Conservation (phyloP, 1,140 invertebrate species). For the Hyphantria cunea region DNA sequence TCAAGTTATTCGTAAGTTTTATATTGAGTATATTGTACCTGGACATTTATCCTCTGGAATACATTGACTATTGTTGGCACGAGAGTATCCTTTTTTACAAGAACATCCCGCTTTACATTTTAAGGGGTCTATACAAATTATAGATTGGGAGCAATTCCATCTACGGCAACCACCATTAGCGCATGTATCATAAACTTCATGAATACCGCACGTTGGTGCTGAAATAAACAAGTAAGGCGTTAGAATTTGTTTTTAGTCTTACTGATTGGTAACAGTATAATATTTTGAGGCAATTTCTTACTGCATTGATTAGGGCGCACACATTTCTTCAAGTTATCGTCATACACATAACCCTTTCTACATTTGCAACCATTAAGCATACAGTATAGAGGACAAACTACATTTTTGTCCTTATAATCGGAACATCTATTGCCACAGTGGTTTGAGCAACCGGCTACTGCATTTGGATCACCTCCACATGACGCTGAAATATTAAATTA, state of each 20-base stretch:
- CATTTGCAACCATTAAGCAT: constrained; percentile 42
- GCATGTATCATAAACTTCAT: too few species aligned
- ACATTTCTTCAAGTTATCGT: constrained; percentile 37
- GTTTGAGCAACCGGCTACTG: too few species aligned
- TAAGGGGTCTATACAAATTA: not conserved
- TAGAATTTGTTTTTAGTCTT: too few species aligned
- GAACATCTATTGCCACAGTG: constrained; percentile 33
- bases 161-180: not conserved
- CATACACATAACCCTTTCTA: constrained; percentile 36
- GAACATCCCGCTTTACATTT: too few species aligned
- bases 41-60: constrained; percentile 14
- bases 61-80: not conserved
- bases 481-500: constrained; percentile 7
- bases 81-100: too few species aligned
- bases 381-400: too few species aligned
- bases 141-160: not conserved
- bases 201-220: too few species aligned
- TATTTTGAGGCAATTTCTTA: too few species aligned
- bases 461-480: constrained; percentile 39
- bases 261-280: too few species aligned
- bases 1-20: too few species aligned
- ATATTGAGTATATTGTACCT: too few species aligned
- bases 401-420: constrained; percentile 15
- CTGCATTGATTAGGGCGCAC: constrained; percentile 45
- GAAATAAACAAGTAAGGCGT: too few species aligned